A percentile compares a stretch with the other conserved stretches of the same genome.
Evolutionary conservation across 1,140 invertebrate genomes (phyloP).

Genomic region (Halictus rubicundus): DNA sequence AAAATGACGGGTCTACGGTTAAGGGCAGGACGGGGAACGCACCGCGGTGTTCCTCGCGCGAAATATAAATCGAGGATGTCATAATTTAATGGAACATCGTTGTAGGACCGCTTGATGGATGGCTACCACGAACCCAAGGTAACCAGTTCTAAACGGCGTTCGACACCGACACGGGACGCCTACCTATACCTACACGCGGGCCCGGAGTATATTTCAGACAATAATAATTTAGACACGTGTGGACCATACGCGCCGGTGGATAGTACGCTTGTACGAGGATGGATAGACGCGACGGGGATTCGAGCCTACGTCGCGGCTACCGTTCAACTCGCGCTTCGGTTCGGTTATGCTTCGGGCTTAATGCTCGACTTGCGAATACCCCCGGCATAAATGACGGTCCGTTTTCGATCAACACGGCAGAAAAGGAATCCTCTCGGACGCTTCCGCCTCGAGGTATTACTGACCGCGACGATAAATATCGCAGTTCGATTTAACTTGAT

Average conservation of each 20-base stretch:
- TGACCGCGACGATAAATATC: slow-evolving; percentile 6
- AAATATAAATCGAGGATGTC: slow-evolving; percentile 53
- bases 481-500: not conserved
- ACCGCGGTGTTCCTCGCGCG: slow-evolving; percentile 35
- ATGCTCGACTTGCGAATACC: slow-evolving; percentile 32
- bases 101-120: slow-evolving; percentile 35
- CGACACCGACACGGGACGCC: slow-evolving; percentile 34
- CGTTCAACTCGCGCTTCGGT: slow-evolving; percentile 25
- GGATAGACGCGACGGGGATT: slow-evolving; percentile 58
- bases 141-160: slow-evolving; percentile 58
- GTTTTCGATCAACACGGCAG: slow-evolving; percentile 30
- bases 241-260: slow-evolving; percentile 70
- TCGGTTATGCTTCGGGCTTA: slow-evolving; percentile 46
- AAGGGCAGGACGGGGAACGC: not conserved
- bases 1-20: slow-evolving; percentile 16
- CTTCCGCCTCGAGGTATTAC: slow-evolving; percentile 12
- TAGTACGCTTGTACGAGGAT: slow-evolving; percentile 54
- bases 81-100: slow-evolving; percentile 57
- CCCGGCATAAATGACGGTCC: slow-evolving; percentile 21
- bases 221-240: slow-evolving; percentile 77
- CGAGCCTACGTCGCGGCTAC: slow-evolving; percentile 33
- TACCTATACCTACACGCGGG: slow-evolving; percentile 11
- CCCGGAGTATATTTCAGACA: slow-evolving; percentile 68
- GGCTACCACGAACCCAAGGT: slow-evolving; percentile 31
- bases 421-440: slow-evolving; percentile 2